phyloP scores from a whole-genome alignment of 2,797 vertebrate genomes.

The Kryptolebias ocellatus region DNA sequence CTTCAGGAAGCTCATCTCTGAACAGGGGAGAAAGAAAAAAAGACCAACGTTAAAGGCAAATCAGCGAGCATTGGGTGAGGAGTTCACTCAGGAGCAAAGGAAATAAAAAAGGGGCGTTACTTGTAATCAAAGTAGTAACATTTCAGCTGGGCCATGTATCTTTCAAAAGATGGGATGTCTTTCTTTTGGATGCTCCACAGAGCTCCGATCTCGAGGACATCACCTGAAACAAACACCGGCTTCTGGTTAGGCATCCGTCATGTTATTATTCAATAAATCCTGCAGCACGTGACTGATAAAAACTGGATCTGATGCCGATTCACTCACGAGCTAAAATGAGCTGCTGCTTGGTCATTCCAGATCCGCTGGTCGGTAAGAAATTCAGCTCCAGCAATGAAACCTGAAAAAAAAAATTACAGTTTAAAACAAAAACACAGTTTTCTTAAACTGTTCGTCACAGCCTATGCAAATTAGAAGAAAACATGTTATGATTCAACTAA shows the following conservation, averaged over 20 bases:
- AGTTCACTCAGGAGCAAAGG: neutral
- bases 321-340: conserved; percentile 93
- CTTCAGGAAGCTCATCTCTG: conserved; percentile 91
- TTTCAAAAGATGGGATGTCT: conserved; percentile 94
- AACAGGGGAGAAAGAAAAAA: neutral
- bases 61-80: neutral
- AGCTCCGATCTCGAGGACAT: conserved; percentile 94
- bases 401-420: conserved; percentile 63
- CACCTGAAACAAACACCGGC: conserved; percentile 78
- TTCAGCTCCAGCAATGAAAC: conserved; percentile 92
- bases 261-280: neutral
- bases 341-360: conserved; percentile 90
- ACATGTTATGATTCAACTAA: neutral
- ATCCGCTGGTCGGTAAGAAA: conserved; percentile 90
- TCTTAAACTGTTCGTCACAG: neutral
- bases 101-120: conserved; percentile 71
- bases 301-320: neutral
- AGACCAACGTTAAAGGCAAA: conserved; percentile 9
- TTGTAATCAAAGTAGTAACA: conserved; percentile 99
- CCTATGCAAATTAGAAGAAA: neutral
- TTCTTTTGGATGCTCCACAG: conserved; percentile 95
- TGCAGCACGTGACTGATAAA: neutral
- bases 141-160: conserved; percentile 97
- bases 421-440: neutral
- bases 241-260: neutral